Percentiles rank a stretch among this genome's conserved stretches.
phyloP scores from a whole-genome alignment of 2,113 vertebrate species.

The Hirundichthys speculiger region DNA sequence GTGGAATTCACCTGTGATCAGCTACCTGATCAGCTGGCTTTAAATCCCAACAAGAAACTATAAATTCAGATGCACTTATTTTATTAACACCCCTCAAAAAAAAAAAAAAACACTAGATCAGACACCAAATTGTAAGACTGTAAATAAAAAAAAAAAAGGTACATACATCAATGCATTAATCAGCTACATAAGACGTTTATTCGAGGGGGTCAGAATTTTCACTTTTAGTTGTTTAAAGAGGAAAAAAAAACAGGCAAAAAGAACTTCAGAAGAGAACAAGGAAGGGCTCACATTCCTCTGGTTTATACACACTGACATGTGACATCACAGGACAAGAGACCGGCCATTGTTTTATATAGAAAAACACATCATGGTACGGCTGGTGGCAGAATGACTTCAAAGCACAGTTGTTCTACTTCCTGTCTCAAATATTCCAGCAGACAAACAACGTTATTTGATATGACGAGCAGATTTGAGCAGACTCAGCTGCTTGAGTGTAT shows the following conservation, averaged over 20 bases:
- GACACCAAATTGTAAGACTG: too few relatives aligned
- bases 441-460: not conserved
- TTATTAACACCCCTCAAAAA: too few relatives aligned
- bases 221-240: not conserved
- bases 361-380: constrained; percentile 37
- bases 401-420: constrained; percentile 39
- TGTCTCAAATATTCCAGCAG: constrained; percentile 3
- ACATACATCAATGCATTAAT: too few relatives aligned
- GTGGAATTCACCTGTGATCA: too few relatives aligned
- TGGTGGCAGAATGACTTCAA: constrained; percentile 45
- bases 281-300: constrained; percentile 28
- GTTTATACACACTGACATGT: constrained; percentile 42
- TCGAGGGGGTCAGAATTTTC: not conserved
- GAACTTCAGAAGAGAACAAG: constrained; percentile 43
- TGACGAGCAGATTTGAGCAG: not conserved
- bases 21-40: too few relatives aligned
- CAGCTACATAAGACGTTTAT: not conserved
- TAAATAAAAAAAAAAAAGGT: too few relatives aligned
- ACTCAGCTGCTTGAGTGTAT: too few relatives aligned
- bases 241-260: not conserved
- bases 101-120: too few relatives aligned
- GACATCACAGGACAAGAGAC: constrained; percentile 50
- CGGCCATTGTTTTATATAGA: constrained; percentile 56
- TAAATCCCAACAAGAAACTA: too few relatives aligned
- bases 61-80: too few relatives aligned